These are phyloP conservation scores for Ptilodon capucinus DNA, from an alignment of 2,888 invertebrate genomes.

Conservation along the genomic window DNA sequence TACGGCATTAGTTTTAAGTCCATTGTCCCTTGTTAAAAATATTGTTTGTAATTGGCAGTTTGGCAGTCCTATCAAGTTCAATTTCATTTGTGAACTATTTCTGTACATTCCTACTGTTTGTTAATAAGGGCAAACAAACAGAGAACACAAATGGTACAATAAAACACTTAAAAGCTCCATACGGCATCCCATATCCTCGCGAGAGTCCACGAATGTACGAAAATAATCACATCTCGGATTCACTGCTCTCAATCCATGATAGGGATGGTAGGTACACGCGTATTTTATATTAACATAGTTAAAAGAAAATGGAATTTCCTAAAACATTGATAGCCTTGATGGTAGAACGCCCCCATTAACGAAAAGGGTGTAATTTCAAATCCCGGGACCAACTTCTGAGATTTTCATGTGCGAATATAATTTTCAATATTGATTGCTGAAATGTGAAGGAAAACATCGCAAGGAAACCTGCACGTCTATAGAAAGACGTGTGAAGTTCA, in stretches of 20 bases:
- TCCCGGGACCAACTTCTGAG: no score
- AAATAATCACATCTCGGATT: conserved; percentile 25
- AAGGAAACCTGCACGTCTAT: no score
- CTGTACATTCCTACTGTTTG: background rate
- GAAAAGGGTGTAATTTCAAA: no score
- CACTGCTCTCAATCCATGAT: conserved; percentile 11
- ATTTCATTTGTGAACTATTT: no score
- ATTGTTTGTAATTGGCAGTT: background rate
- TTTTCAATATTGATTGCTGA: no score
- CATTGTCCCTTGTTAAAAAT: background rate
- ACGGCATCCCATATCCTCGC: conserved; percentile 9
- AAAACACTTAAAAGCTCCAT: conserved; percentile 4
- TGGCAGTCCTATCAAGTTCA: background rate
- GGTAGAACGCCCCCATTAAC: no score
- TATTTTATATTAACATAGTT: background rate
- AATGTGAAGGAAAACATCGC: no score
- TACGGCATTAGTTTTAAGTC: no score
- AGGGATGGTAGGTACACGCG: conserved; percentile 17
- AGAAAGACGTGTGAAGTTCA: no score
- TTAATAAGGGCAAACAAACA: background rate
- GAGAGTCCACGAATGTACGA: conserved; percentile 16
- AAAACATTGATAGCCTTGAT: no score
- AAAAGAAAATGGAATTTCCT: no score
- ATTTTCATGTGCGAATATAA: no score
- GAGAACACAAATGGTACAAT: background rate